A percentile compares a stretch with the other conserved stretches of the same genome.
Evolutionary conservation across 1,140 invertebrate species (phyloP).

Genomic region (Apocrypta bakeri): DNA sequence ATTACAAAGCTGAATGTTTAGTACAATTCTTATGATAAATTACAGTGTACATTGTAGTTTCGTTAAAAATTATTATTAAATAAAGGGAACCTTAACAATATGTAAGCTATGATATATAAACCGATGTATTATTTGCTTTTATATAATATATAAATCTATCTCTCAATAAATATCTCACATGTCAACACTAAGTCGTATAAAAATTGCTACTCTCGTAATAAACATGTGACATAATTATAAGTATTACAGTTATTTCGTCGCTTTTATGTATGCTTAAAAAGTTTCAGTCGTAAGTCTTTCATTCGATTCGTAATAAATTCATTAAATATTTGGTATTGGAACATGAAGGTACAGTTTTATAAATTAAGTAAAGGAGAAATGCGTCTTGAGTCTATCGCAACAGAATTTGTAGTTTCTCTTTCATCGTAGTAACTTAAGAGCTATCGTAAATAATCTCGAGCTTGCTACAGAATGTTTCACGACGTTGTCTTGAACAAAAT

Average conservation of each 20-base stretch:
- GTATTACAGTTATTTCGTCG: background rate
- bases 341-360: background rate
- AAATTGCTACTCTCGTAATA: background rate
- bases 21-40: conserved; percentile 27
- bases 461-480: no score
- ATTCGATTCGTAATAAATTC: background rate
- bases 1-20: conserved; percentile 50
- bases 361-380: background rate
- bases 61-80: background rate
- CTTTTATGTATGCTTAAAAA: no score
- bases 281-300: background rate
- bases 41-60: conserved; percentile 1
- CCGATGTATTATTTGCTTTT: background rate
- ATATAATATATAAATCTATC: no score
- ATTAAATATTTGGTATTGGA: background rate
- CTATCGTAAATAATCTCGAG: background rate
- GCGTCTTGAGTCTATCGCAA: background rate
- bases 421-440: background rate
- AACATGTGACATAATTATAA: background rate
- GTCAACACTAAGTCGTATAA: background rate
- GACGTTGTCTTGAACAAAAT: no score
- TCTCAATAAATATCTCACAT: no score
- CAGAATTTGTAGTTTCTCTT: background rate
- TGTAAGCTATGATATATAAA: background rate
- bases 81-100: background rate